phyloP scores from a whole-genome alignment of 2,888 invertebrate genomes.

The Tetranychus piercei region DNA sequence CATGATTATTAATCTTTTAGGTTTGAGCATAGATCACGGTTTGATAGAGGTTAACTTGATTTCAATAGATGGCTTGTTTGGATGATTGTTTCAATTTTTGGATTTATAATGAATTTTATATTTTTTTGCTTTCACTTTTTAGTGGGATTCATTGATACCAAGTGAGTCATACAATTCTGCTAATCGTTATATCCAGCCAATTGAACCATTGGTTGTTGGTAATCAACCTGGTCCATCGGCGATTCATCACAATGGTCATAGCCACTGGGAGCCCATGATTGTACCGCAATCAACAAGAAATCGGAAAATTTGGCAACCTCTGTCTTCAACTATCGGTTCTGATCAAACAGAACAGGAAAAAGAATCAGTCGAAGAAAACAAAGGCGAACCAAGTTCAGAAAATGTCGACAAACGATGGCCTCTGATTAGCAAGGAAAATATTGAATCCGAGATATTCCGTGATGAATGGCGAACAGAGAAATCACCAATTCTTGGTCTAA shows the following conservation, averaged over 20 bases:
- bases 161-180: neutral
- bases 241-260: neutral
- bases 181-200: neutral
- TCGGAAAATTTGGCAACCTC: neutral
- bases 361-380: neutral
- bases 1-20: too few species aligned
- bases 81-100: neutral
- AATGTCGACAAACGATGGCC: conserved; percentile 9
- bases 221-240: neutral
- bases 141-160: neutral
- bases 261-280: conserved; percentile 5
- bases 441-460: neutral
- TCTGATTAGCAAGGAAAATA: neutral
- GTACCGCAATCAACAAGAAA: neutral
- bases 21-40: too few species aligned
- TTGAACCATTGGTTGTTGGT: neutral
- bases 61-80: too few species aligned
- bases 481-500: neutral
- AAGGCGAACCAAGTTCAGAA: conserved; percentile 6
- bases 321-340: neutral
- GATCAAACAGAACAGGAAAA: neutral
- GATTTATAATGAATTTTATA: neutral
- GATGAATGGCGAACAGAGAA: neutral
- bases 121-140: neutral
- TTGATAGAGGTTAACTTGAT: too few species aligned